These are phyloP conservation scores for Mechanitis messenoides DNA, from an alignment of 2,888 invertebrate genomes.

Conservation along the genomic window DNA sequence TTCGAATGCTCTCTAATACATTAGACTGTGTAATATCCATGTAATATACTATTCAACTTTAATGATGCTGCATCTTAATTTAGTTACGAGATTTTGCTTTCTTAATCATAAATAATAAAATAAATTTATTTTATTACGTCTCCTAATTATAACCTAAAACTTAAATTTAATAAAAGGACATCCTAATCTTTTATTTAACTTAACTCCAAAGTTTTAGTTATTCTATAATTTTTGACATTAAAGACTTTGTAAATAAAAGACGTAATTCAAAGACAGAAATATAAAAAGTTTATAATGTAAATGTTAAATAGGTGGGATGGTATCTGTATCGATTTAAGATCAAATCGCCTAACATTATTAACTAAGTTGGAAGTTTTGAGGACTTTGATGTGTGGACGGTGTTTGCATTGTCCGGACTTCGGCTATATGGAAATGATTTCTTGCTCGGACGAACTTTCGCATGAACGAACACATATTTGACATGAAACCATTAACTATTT, in stretches of 20 bases:
- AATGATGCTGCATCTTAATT: neutral
- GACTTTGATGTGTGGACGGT: constrained; percentile 66
- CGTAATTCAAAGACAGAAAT: too few relatives aligned
- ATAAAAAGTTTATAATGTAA: too few relatives aligned
- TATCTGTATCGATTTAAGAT: constrained; percentile 2
- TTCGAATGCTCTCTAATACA: constrained; percentile 14
- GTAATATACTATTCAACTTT: constrained; percentile 1
- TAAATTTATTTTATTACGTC: too few relatives aligned
- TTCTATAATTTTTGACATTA: too few relatives aligned
- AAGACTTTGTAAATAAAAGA: too few relatives aligned
- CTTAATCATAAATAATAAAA: too few relatives aligned
- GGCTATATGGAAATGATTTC: constrained; percentile 67
- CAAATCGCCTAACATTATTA: constrained; percentile 59
- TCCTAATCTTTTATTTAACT: too few relatives aligned
- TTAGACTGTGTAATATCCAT: neutral
- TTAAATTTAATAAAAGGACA: too few relatives aligned
- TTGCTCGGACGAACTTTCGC: constrained; percentile 63
- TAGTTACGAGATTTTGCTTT: too few relatives aligned
- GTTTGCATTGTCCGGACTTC: constrained; percentile 61
- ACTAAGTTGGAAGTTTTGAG: constrained; percentile 66
- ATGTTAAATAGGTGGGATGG: too few relatives aligned
- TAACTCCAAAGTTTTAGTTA: too few relatives aligned
- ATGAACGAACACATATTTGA: constrained; percentile 68
- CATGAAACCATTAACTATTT: constrained; percentile 54
- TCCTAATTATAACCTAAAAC: too few relatives aligned